Base-by-base conservation (phyloP, 2,113 vertebrate species). In the Mastomys coucha region DNA sequence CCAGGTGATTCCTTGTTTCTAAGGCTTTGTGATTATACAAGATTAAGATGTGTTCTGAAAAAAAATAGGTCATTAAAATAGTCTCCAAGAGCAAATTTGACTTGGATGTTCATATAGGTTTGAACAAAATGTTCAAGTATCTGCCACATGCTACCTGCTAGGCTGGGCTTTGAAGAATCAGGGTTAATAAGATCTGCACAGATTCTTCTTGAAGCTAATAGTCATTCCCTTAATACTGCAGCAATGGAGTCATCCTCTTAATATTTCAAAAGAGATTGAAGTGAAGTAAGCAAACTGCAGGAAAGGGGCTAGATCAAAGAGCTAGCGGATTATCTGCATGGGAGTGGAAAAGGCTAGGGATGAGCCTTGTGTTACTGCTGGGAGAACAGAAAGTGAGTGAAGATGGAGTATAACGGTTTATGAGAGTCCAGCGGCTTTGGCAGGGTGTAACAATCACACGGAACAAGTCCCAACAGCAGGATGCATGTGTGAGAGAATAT, bases 111-210 rank as follows among this genome's bases (percentile, higher is more conserved):
- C 53, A 84, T 73, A 67, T 84, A 19, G 73, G 67, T 92, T 93
- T 95, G 78, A 90, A 63, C 31, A 93, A 93, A 91, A 73, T 78
- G 73, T 63, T 91, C 77, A 33, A 93, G 51, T 77, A 63, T 75
- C 56, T 85, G 69, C 31, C 78, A 73, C 24, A n/a, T n/a, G 36
- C 69, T n/a, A n/a, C 19, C 22, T 1, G 67, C 65, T 60, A 65
- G 67, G n/a, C 33, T 77, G 7, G 20, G 39, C 31, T 84, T 88
- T 80, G 76, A n/a, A 88, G 33, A 63, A 28, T 17, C 5, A 60
- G 56, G 49, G 33, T 28, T 72, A 77, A 87, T 26, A 72, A 87
- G 45, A 84, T 60, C 11, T 14, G 10, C 28, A 39, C n/a, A 75
- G 8, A 49, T 82, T 31, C 63, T 24, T 49, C 33, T 89, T 24